These are phyloP conservation scores for Pteronura brasiliensis DNA, from an alignment of 2,113 vertebrate genomes.

Conservation along the genomic window DNA sequence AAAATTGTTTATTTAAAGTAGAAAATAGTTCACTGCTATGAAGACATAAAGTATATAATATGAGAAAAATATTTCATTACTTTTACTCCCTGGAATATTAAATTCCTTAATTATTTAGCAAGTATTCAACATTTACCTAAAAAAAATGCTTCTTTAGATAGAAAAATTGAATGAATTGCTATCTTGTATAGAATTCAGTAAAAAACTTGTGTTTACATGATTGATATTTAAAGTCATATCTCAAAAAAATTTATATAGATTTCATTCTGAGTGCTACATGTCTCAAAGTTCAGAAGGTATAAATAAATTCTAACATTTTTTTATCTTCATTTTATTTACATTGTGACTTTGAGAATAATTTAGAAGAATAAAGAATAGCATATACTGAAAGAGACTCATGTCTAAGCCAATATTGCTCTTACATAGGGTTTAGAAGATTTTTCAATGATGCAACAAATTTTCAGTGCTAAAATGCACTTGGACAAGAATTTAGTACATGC, in stretches of 20 bases:
- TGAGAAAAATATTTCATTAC: neutral
- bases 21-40: neutral
- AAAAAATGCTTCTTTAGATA: neutral
- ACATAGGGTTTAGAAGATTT: neutral
- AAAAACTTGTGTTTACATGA: neutral
- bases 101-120: conserved; percentile 18
- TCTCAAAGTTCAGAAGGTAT: neutral
- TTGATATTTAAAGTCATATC: conserved; percentile 16
- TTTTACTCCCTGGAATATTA: neutral
- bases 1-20: neutral
- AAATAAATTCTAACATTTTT: neutral
- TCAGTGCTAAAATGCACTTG: neutral
- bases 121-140: neutral
- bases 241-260: neutral
- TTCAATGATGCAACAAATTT: neutral
- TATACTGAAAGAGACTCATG: neutral
- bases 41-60: neutral
- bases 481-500: neutral
- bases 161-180: neutral
- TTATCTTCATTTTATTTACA: neutral
- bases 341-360: neutral
- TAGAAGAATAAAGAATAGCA: neutral
- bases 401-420: neutral
- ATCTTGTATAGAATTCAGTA: neutral
- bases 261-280: neutral